phyloP scores from a whole-genome alignment of 2,888 invertebrate species.

The Augochlorella aurata region DNA sequence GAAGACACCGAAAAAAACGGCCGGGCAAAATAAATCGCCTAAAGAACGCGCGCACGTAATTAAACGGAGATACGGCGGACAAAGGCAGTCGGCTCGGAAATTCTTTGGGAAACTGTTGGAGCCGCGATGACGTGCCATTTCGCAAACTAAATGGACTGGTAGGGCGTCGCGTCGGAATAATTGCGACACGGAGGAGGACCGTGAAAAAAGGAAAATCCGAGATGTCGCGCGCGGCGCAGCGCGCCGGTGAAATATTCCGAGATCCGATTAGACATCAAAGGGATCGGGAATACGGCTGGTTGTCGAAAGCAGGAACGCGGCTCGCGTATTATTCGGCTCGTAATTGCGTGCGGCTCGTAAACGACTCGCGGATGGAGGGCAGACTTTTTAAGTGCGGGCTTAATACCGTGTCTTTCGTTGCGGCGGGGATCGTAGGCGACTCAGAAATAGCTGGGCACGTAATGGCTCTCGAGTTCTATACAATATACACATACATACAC shows the following conservation, averaged over 20 bases:
- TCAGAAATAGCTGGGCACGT: conserved; percentile 46
- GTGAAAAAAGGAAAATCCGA: not conserved
- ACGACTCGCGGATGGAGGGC: conserved; percentile 3
- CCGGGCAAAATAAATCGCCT: no score
- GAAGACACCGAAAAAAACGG: no score
- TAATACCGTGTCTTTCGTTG: conserved; percentile 37
- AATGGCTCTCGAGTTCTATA: conserved; percentile 32
- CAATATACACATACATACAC: not conserved
- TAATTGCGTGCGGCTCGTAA: conserved; percentile 20
- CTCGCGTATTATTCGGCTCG: conserved; percentile 31
- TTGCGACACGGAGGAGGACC: not conserved
- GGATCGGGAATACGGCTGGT: conserved; percentile 37
- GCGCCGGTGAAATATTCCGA: not conserved
- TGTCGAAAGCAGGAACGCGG: conserved; percentile 22
- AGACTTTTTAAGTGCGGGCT: conserved; percentile 33
- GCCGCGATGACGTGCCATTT: no score
- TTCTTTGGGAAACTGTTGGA: no score
- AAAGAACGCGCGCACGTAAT: no score
- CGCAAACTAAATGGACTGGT: not conserved
- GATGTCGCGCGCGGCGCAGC: not conserved
- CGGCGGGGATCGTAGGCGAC: conserved; percentile 9
- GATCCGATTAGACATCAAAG: conserved; percentile 28
- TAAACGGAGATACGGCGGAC: no score
- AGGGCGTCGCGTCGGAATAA: not conserved
- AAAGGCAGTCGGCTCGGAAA: no score